Evolutionary conservation across 2,888 invertebrate genomes (phyloP), one percentile per base, ranked within the genome.

Genomic region (Cataglyphis altisquamis): DNA sequence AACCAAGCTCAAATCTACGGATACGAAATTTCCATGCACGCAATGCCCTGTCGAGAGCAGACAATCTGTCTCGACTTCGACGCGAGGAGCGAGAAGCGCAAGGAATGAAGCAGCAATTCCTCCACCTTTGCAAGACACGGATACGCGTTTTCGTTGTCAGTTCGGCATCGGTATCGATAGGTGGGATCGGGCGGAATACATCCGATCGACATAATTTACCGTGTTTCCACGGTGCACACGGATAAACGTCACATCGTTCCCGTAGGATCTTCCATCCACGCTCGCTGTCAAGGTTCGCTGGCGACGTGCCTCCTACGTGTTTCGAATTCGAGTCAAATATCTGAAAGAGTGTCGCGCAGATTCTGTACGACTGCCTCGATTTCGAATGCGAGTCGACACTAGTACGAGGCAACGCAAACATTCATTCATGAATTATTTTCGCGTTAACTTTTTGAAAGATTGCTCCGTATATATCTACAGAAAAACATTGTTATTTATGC

Each of bases 221-320:
- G 84, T 88, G 87, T 89, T 87, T 87, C 86, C 84, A 52, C 48
- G 84, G 74, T 87, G 78, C 85, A 70, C 70, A 63, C 41, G 86
- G 88, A 90, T 88, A 88, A 90, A 88, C 84, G 90, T 89, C 86
- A 86, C 86, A 48, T 73, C 81, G 77, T 84, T 87, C 90, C 84
- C 89, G 78, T 32, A 78, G 85, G 86, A 82, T 87, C 86, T 84
- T 77, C 81, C 73, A 80, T 74, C 48, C 62, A 75, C 68, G 80
- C 60, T 63, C 62, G 57, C 85, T 87, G 88, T 89, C 89, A 89
- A 88, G 88, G 88, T 89, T 90, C 83, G 77, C 84, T 74, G 83
- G 83, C 77, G 77, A 66, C 78, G 77, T 67, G 64, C 45, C 75
- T 62, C 55, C 78, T 83, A 87, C 90, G 89, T 90, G 90, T 81